phyloP scores from a whole-genome alignment of 2,113 vertebrate species.

The Pithys albifrons region DNA sequence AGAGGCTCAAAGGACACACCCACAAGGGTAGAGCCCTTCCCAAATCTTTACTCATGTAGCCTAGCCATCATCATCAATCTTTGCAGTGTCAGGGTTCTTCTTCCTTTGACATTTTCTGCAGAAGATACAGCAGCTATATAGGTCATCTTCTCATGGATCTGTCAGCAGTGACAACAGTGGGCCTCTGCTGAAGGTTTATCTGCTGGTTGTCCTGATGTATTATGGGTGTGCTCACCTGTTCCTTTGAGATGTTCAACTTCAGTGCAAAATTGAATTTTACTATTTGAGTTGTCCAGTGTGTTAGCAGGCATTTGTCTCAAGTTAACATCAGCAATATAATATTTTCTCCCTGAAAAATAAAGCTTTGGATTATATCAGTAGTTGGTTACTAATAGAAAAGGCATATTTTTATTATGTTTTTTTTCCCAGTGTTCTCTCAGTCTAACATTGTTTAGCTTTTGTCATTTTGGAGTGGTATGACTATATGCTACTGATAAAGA shows the following conservation, averaged over 20 bases:
- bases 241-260: neutral
- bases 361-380: neutral
- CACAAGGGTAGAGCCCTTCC: too few relatives aligned
- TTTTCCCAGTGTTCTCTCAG: neutral
- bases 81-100: neutral
- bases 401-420: neutral
- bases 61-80: neutral
- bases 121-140: neutral
- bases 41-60: too few relatives aligned
- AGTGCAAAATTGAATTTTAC: neutral
- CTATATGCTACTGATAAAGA: neutral
- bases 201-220: neutral
- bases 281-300: neutral
- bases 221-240: neutral
- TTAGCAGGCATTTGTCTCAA: neutral
- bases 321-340: neutral
- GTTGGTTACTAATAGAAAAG: neutral
- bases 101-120: neutral
- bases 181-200: neutral
- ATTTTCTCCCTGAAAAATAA: neutral
- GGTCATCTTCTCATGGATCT: neutral
- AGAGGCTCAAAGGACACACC: too few relatives aligned
- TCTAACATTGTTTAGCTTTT: neutral
- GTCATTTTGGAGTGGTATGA: neutral
- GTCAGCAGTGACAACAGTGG: neutral